phyloP scores from a whole-genome alignment of 53 echinoderm and acorn worm species.

The Mesocentrotus franciscanus region DNA sequence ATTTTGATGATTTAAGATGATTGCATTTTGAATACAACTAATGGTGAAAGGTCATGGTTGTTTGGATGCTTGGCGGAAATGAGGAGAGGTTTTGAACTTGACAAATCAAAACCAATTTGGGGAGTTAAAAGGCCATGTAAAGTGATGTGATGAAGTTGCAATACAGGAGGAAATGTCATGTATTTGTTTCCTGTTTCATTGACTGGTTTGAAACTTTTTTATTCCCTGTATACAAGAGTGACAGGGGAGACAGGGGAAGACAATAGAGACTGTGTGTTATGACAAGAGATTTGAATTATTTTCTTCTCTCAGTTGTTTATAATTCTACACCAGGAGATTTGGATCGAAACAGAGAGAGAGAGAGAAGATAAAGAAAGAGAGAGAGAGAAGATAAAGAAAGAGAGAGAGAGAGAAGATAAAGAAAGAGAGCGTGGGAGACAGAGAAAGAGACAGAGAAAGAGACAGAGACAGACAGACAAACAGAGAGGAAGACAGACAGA shows the following conservation, averaged over 20 bases:
- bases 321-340: too few relatives aligned
- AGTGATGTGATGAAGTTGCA: not conserved
- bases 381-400: not conserved
- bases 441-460: too few relatives aligned
- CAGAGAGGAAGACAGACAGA: not conserved
- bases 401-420: too few relatives aligned
- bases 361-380: too few relatives aligned
- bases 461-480: not conserved
- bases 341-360: not conserved
- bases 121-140: not conserved
- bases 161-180: too few relatives aligned
- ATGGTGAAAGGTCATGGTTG: slow-evolving; percentile 26
- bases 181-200: too few relatives aligned
- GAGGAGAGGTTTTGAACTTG: not conserved
- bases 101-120: not conserved
- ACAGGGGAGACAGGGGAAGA: too few relatives aligned
- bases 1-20: slow-evolving; percentile 6
- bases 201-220: too few relatives aligned
- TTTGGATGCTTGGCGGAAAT: not conserved
- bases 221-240: too few relatives aligned
- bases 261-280: not conserved
- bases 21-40: not conserved
- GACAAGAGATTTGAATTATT: not conserved
- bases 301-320: not conserved
- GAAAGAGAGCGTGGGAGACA: not conserved